Evolutionary conservation across 2,797 vertebrate genomes (phyloP), one percentile per base, ranked within the genome.

Genomic region (Gymnodraco acuticeps): DNA sequence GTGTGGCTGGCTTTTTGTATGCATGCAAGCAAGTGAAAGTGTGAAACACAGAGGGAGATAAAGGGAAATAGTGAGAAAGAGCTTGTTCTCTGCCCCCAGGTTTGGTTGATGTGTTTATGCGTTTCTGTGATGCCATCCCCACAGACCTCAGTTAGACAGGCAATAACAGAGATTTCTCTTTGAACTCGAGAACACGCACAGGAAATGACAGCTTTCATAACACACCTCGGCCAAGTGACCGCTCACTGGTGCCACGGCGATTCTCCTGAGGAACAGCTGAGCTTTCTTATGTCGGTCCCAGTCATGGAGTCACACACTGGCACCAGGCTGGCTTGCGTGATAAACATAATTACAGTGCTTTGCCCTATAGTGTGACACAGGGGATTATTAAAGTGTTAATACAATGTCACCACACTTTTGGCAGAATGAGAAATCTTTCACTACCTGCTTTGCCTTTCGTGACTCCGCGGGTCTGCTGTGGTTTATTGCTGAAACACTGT

Each of bases 71-170:
- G 79, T 87, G 89, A 89, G 87, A 87, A 82, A 45, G 85, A 80
- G 75, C 76, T 77, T 74, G 80, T 90, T 86, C 83, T 75, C 72
- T 60, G 79, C 82, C 66, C 51, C 41, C 31, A 13, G 70, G 58
- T 78, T 85, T 17, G 50, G 70, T 88, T 83, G 80, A 82, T 84
- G 88, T 78, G 87, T 91, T 93, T 87, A 88, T 86, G 87, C 33
- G 73, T 90, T 88, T 90, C 80, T 87, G 82, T 90, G 85, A 91
- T 93, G 88, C 87, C 86, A 86, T 88, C 87, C 86, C 87, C 70
- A 70, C 83, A 87, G 87, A 84, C 83, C 78, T 79, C 38, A 61
- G 82, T 85, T 87, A 75, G 81, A 75, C 62, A 84, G 78, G 81
- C 88, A 91, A 86, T 84, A 87, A 86, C 77, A 77, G 77, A 78